phyloP scores from a whole-genome alignment of 2,113 vertebrate genomes.

The Phasianus colchicus region DNA sequence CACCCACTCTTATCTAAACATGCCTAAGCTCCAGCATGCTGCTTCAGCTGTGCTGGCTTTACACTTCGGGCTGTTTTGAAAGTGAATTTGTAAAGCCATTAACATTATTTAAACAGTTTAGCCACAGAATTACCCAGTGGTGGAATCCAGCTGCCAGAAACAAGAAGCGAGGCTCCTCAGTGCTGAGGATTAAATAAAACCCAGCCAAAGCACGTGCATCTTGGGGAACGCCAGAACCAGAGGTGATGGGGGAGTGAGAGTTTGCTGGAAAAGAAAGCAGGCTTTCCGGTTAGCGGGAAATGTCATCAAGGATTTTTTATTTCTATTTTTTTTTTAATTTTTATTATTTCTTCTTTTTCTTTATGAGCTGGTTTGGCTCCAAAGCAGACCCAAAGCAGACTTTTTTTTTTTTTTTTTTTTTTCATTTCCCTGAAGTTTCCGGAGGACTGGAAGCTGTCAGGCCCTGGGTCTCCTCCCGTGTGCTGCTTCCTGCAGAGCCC shows the following conservation, averaged over 20 bases:
- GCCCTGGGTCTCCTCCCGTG: not conserved
- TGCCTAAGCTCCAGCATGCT: conserved; percentile 35
- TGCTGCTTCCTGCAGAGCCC: not conserved
- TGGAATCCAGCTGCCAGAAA: conserved; percentile 52
- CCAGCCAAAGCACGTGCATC: not conserved
- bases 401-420: not conserved
- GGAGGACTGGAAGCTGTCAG: not conserved
- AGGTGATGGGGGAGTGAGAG: not conserved
- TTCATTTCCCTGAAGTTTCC: not conserved
- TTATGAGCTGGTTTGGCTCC: conserved; percentile 6
- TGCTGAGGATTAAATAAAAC: not conserved
- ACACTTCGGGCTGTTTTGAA: conserved; percentile 61
- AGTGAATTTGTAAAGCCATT: conserved; percentile 66
- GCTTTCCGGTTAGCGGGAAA: conserved; percentile 7
- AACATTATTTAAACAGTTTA: conserved; percentile 71
- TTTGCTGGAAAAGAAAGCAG: not conserved
- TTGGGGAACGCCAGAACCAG: conserved; percentile 23
- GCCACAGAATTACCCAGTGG: conserved; percentile 54
- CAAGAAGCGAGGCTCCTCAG: not conserved
- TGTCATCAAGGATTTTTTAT: not conserved
- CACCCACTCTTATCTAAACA: conserved; percentile 66
- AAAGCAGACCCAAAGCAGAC: not conserved
- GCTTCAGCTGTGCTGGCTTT: conserved; percentile 23
- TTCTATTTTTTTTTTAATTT: not conserved
- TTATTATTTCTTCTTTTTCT: not conserved